Evolutionary conservation across 1,140 invertebrate genomes (phyloP).

Genomic region (Nymphalis io): DNA sequence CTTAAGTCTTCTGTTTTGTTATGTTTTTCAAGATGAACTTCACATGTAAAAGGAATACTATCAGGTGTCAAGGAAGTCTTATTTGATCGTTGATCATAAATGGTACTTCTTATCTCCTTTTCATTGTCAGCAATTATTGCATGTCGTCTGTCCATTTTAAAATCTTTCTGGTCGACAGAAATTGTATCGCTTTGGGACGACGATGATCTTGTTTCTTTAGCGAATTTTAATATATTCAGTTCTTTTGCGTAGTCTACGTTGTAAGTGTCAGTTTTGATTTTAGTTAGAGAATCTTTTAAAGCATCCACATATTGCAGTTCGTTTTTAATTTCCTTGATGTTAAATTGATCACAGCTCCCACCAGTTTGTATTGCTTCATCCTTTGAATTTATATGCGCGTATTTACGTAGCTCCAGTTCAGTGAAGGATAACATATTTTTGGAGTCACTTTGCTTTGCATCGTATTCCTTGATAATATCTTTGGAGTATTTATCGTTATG

Average conservation of each 20-base stretch:
- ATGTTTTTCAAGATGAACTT: constrained; percentile 28
- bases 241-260: constrained; percentile 22
- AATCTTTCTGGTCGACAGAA: constrained; percentile 3
- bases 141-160: constrained; percentile 12
- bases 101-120: constrained; percentile 51
- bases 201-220: constrained; percentile 29
- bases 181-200: constrained; percentile 10
- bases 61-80: constrained; percentile 2
- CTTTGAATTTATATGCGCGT: constrained; percentile 22
- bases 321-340: constrained; percentile 16
- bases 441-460: constrained; percentile 2
- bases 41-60: constrained; percentile 10
- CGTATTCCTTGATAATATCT: constrained; percentile 15
- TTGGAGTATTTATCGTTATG: constrained; percentile 3
- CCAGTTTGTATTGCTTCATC: constrained; percentile 60
- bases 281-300: constrained; percentile 8
- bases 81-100: constrained; percentile 40
- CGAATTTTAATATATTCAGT: constrained; percentile 34
- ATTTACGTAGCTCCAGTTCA: constrained; percentile 54
- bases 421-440: constrained; percentile 54
- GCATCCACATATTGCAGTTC: neutral
- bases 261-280: constrained; percentile 1
- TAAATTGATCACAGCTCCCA: constrained; percentile 47
- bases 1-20: constrained; percentile 34
- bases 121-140: constrained; percentile 40